phyloP scores from a whole-genome alignment of 2,888 invertebrate species.

The Epicampocera succincta region DNA sequence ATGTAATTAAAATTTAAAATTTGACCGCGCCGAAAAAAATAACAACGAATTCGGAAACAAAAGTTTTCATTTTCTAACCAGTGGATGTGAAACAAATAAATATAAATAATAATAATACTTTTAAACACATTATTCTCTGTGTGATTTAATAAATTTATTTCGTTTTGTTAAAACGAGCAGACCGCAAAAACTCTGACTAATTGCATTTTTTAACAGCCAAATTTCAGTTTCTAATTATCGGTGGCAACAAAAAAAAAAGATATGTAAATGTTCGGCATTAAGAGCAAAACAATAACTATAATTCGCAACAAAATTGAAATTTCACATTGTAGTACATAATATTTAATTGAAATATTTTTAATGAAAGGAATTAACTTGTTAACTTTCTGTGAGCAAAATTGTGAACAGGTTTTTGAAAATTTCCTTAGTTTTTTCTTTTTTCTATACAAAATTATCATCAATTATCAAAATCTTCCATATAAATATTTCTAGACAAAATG shows the following conservation, averaged over 20 bases:
- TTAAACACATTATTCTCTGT: neutral
- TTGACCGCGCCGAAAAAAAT: conserved; percentile 39
- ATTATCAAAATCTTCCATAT: too few relatives aligned
- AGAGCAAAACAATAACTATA: neutral
- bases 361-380: too few relatives aligned
- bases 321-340: too few relatives aligned
- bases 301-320: too few relatives aligned
- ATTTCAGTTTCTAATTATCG: conserved; percentile 13
- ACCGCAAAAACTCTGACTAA: conserved; percentile 50
- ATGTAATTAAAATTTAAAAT: conserved; percentile 60
- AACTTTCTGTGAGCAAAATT: too few relatives aligned
- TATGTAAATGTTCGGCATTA: neutral
- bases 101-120: neutral
- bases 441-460: too few relatives aligned
- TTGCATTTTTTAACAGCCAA: conserved; percentile 39
- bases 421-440: too few relatives aligned
- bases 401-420: too few relatives aligned
- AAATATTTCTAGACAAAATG: too few relatives aligned
- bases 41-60: conserved; percentile 15
- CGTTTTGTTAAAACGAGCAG: conserved; percentile 41
- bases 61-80: conserved; percentile 10
- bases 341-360: too few relatives aligned
- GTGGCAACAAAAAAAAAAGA: neutral
- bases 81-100: neutral
- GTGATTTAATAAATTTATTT: conserved; percentile 30